Percentiles rank a stretch among this genome's conserved stretches.
Evolutionary conservation across 2,113 vertebrate species (phyloP).

Genomic region (Empidonax traillii): DNA sequence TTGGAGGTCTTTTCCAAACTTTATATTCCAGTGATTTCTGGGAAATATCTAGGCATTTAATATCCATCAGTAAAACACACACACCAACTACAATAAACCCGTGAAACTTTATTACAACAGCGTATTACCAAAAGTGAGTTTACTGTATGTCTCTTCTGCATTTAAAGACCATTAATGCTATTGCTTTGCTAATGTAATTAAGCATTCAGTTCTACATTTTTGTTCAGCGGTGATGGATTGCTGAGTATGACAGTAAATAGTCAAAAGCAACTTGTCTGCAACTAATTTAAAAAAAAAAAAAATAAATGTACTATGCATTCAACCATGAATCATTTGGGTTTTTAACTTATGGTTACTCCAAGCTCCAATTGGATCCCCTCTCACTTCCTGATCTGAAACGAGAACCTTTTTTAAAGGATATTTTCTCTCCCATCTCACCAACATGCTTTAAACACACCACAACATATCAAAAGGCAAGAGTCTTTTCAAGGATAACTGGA

Average conservation of each 20-base stretch:
- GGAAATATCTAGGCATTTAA: neutral
- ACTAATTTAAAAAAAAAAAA: neutral
- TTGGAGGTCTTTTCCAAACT: neutral
- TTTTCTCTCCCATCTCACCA: neutral
- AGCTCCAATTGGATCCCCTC: neutral
- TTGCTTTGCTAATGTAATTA: neutral
- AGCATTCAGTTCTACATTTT: neutral
- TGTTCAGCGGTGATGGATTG: neutral
- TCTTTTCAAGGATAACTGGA: neutral
- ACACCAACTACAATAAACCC: neutral
- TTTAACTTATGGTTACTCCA: neutral
- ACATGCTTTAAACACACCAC: neutral
- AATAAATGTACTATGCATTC: neutral
- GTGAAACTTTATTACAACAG: neutral
- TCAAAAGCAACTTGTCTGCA: neutral
- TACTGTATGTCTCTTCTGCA: neutral
- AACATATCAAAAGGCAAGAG: neutral
- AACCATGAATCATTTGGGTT: neutral
- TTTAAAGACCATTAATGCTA: neutral
- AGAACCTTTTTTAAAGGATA: neutral
- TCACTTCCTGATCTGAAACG: accelerated
- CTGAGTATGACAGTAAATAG: neutral
- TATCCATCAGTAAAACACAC: neutral
- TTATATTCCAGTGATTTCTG: neutral
- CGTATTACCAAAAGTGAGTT: neutral